Conservation (phyloP, 2,797 vertebrate species). For the Ctenopoma kingsleyae region DNA sequence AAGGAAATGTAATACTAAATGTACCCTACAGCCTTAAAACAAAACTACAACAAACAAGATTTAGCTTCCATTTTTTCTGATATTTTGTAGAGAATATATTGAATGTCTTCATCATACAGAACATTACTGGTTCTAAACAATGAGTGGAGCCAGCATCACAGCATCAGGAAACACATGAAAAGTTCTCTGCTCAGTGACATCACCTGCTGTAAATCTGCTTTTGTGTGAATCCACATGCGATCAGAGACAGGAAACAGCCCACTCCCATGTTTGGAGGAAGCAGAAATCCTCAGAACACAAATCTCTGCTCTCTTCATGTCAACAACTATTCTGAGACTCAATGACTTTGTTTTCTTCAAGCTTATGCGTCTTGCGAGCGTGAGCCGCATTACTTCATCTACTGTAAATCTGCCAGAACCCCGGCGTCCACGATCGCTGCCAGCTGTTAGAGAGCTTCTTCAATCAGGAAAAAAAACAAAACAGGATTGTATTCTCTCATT, state of each 20-base stretch:
- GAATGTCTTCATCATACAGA: constrained; percentile 28
- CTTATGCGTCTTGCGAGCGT: background rate
- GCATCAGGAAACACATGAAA: constrained; percentile 34
- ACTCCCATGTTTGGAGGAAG: constrained; percentile 16
- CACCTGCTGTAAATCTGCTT: constrained; percentile 45
- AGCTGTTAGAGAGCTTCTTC: constrained; percentile 50
- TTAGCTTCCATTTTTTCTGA: no score
- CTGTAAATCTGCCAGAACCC: constrained; percentile 10
- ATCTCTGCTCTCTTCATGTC: constrained; percentile 1
- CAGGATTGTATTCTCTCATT: constrained; percentile 48
- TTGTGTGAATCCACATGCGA: constrained; percentile 13
- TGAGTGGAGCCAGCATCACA: constrained; percentile 5
- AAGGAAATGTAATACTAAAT: background rate
- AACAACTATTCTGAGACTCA: background rate
- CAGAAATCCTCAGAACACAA: constrained; percentile 2
- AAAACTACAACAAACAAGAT: background rate
- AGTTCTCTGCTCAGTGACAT: constrained; percentile 30
- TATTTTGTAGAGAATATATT: background rate
- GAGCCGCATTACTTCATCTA: constrained; percentile 25
- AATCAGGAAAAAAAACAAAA: constrained; percentile 3
- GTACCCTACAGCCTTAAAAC: background rate
- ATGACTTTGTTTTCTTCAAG: background rate
- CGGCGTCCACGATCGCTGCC: constrained; percentile 15
- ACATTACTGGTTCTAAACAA: constrained; percentile 28
- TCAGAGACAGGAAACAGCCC: constrained; percentile 15